Base-by-base conservation (phyloP, 2,113 vertebrate genomes). In the Crotophaga sulcirostris region DNA sequence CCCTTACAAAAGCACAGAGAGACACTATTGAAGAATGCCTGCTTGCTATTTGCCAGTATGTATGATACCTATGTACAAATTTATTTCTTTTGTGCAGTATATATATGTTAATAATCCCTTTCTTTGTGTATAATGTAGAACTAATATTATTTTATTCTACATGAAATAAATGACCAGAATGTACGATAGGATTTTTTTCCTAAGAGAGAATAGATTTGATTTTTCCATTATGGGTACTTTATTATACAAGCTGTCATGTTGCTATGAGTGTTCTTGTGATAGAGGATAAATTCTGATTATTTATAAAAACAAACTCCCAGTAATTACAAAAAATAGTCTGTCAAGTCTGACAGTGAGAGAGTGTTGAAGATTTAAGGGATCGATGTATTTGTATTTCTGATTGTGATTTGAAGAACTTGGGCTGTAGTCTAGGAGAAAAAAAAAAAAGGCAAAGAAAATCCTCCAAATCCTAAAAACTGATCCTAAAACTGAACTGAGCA, bases 1-100 rank as follows among this genome's bases (percentile, higher is more conserved):
- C 99, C 6, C 99, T 99, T 96, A 99, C 99, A 58, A 99, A 99
- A 97, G 99, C 99, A 33, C 99, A 99, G 89, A 98, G 99, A 89
- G 99, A 99, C 54, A 99, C 99, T 47, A 99, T 99, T 60, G 99
- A 99, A 97, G 99, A 99, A 94, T 99, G 99, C 84, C 96, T 99
- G 92, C 98, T 99, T 77, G 98, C 99, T 59, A 98, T 99, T 84
- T 99, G 99, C 98, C 99, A 98, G 99, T 99, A 97, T 95, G 98
- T 93, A 92, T 84, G 14, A 49, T 31, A 60, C 10, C 19, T 51
- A 4, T 20, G 8, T 64, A 29, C 26, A 74, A 47, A 34, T 7
- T 16, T 1, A 44, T 73, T 80, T 73, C 0, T 82, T 84, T 76
- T 77, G n/a, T 60, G 15, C 15, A 54, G 18, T 44, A 16, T 26